Conservation (phyloP, 2,113 vertebrate genomes). For the Perca schrenkii region DNA sequence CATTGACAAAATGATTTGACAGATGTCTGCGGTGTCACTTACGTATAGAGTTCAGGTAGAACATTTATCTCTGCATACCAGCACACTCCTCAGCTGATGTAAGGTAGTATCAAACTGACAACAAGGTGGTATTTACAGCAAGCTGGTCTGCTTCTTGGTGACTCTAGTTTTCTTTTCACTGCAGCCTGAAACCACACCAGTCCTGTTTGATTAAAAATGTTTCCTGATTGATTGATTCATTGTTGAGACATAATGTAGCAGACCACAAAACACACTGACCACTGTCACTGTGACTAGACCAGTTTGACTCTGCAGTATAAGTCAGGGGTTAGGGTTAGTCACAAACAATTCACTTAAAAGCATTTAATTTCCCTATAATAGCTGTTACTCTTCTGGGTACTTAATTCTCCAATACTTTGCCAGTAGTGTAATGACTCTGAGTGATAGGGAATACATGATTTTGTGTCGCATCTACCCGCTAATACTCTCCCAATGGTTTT, state of each 20-base stretch:
- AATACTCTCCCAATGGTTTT: slow-evolving; percentile 9
- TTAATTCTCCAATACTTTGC: slow-evolving; percentile 18
- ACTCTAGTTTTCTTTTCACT: slow-evolving; percentile 12
- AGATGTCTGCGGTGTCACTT: slow-evolving; percentile 26
- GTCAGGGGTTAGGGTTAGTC: too few species aligned
- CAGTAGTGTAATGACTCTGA: slow-evolving; percentile 6
- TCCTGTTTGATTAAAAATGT: not conserved
- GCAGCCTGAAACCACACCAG: slow-evolving; percentile 28
- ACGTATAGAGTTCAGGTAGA: not conserved
- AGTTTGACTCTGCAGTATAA: not conserved
- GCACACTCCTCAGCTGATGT: slow-evolving; percentile 9
- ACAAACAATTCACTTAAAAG: not conserved
- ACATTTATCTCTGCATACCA: not conserved
- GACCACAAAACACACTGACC: too few species aligned
- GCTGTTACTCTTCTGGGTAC: not conserved
- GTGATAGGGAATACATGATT: slow-evolving; percentile 11
- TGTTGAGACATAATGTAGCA: too few species aligned
- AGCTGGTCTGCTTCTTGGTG: not conserved
- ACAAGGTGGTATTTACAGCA: slow-evolving; percentile 12
- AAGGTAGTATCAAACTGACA: slow-evolving; percentile 31
- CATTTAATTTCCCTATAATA: not conserved
- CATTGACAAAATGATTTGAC: slow-evolving; percentile 8
- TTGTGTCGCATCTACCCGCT: not conserved
- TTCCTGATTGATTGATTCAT: too few species aligned
- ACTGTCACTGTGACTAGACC: not conserved